Evolutionary conservation across 2,888 invertebrate genomes (phyloP).

Genomic region (Metalampra italica): DNA sequence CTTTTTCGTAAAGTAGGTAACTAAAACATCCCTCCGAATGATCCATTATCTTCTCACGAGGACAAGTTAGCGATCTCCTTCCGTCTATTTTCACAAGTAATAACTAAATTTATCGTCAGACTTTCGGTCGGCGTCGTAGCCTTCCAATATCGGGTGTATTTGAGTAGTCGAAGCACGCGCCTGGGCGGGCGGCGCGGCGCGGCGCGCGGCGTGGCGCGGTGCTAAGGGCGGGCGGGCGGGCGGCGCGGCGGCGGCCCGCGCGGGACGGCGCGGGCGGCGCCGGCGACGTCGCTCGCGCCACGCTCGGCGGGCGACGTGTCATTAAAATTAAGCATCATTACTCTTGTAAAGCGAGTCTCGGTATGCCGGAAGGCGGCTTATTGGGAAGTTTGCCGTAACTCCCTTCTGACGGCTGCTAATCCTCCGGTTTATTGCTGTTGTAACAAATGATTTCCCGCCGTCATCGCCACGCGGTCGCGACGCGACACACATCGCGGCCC

Average conservation of each 20-base stretch:
- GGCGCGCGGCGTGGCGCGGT: constrained; percentile 34
- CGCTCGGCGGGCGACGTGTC: constrained; percentile 64
- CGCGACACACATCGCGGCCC: constrained; percentile 15
- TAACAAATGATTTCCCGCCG: constrained; percentile 60
- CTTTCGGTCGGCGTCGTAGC: constrained; percentile 64
- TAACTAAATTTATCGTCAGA: constrained; percentile 78
- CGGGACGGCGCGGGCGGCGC: constrained; percentile 22
- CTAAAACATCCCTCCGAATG: constrained; percentile 72
- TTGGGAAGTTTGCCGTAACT: constrained; percentile 63
- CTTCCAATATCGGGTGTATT: constrained; percentile 66
- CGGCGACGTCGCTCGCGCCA: constrained; percentile 26
- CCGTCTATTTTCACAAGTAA: constrained; percentile 78
- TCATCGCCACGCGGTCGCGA: constrained; percentile 31
- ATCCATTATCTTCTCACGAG: constrained; percentile 75
- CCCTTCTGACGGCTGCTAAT: constrained; percentile 60
- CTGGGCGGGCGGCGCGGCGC: constrained; percentile 22
- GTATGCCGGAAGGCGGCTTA: constrained; percentile 66
- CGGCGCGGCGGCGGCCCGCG: constrained; percentile 22
- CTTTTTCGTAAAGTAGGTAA: constrained; percentile 61
- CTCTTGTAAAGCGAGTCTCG: constrained; percentile 69
- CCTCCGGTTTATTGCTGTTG: constrained; percentile 63
- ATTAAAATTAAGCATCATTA: constrained; percentile 78
- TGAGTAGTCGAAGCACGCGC: constrained; percentile 63
- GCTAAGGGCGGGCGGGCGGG: constrained; percentile 21
- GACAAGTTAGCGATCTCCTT: constrained; percentile 78